phyloP scores from a whole-genome alignment of 37 sponge, comb jelly and placozoan species.

The Dysidea cf. avara region DNA sequence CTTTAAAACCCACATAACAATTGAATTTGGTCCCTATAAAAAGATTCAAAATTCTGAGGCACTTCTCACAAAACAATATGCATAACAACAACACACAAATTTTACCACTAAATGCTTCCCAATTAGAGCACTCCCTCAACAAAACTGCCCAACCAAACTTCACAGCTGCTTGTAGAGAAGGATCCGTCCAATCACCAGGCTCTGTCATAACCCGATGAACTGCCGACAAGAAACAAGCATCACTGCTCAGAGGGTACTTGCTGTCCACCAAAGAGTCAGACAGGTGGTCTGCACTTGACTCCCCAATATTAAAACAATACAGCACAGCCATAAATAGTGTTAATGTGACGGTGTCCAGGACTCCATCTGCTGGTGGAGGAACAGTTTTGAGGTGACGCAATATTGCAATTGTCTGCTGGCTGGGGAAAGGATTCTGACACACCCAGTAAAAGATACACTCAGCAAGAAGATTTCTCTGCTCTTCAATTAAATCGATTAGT shows the following conservation, averaged over 20 bases:
- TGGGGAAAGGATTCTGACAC: slow-evolving; percentile 85
- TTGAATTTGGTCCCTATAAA: too few species aligned
- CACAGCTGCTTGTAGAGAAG: slow-evolving; percentile 64
- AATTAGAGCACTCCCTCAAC: slow-evolving; percentile 68
- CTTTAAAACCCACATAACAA: too few species aligned
- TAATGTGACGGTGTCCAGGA: slow-evolving; percentile 64
- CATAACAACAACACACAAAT: too few species aligned
- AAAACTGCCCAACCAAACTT: slow-evolving; percentile 77
- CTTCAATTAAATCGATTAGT: slow-evolving; percentile 65
- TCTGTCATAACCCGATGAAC: slow-evolving; percentile 56
- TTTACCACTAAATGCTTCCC: slow-evolving; percentile 54
- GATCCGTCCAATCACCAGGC: slow-evolving; percentile 47
- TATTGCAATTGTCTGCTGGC: slow-evolving; percentile 51
- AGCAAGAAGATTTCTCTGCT: slow-evolving; percentile 61
- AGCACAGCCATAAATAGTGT: slow-evolving; percentile 77
- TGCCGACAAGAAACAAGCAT: slow-evolving; percentile 47
- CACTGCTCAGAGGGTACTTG: slow-evolving; percentile 51
- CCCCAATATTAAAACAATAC: slow-evolving; percentile 78
- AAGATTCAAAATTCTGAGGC: too few species aligned
- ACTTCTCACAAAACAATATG: too few species aligned
- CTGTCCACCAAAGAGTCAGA: slow-evolving; percentile 55
- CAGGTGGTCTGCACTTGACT: slow-evolving; percentile 25
- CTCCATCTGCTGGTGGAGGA: background rate
- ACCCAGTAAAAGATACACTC: slow-evolving; percentile 86
- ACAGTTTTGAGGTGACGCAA: slow-evolving; percentile 41